Base-by-base conservation (phyloP, 2,797 vertebrate species). In the Chelon labrosus region DNA sequence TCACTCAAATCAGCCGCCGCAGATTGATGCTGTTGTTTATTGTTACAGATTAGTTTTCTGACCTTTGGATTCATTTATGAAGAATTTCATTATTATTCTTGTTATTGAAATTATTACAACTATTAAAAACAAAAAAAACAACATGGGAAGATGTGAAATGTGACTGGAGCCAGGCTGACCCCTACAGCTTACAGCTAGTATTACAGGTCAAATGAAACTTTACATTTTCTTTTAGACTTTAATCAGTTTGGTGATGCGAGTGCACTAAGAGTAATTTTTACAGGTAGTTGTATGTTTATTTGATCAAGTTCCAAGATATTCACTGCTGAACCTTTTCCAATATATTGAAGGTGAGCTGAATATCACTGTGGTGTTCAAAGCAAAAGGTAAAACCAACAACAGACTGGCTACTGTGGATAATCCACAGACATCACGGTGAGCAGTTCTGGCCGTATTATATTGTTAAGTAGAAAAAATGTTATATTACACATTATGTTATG, bases 161-260 rank as follows among this genome's bases (percentile, higher is more conserved):
- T 60, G 64, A 80, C 63, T 88, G 72, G 72, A 83, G 53, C 70
- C 66, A 89, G 79, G 22, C 86, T 91, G 91, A 77, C 91, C 90
- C 89, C 93, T 89, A 79, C 50, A 77, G 91, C 14, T 53, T 13
- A 53, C 6, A 84, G 9, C 1, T 60, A 20, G 77, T 70, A 91
- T 46, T 88, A 75, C 75, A 77, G 6, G 42, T 67, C 19, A 42
- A 72, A n/a, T 7, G 58, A 14, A 68, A 10, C 5, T 54, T 3
- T 4, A 14, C 1, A 25, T 19, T 53, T 12, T 19, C 3, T 39
- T 7, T 10, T 38, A 2, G 17, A 70, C 35, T 49, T 49, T 55
- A 19, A 41, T 39, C 10, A 57, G 4, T 41, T 52, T 56, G 35
- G 13, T 38, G 37, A 47, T 55, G 16, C 4, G 20, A 58, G 14